Percentiles rank a stretch among this genome's conserved stretches.
phyloP scores from a whole-genome alignment of 2,888 invertebrate species.

The Troides helena region DNA sequence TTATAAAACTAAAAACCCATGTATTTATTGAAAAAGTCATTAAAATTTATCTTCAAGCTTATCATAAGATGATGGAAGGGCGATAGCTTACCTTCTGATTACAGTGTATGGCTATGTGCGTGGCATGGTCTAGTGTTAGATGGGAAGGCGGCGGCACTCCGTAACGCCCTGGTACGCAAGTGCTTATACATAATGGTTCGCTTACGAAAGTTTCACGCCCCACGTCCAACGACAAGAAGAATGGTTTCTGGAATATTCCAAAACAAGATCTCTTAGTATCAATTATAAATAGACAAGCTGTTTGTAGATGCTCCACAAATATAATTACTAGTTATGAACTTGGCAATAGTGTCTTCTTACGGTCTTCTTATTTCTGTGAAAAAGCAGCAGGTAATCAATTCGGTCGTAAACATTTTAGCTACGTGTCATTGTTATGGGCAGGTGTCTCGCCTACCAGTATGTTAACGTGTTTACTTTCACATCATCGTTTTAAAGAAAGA shows the following conservation, averaged over 20 bases:
- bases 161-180: constrained; percentile 58
- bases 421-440: too few species aligned
- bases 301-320: neutral
- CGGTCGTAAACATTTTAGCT: too few species aligned
- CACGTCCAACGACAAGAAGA: constrained; percentile 66
- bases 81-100: constrained; percentile 52
- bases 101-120: constrained; percentile 58
- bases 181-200: constrained; percentile 50
- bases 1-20: too few species aligned
- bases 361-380: too few species aligned
- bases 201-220: constrained; percentile 68
- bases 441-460: too few species aligned
- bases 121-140: constrained; percentile 53
- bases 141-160: constrained; percentile 54
- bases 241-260: constrained; percentile 53
- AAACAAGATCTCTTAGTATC: neutral
- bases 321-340: too few species aligned
- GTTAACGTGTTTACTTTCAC: too few species aligned
- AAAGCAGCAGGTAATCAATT: too few species aligned
- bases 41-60: too few species aligned
- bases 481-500: neutral
- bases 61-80: too few species aligned
- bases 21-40: too few species aligned
- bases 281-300: neutral
- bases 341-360: too few species aligned